Percentiles rank a stretch among this genome's conserved stretches.
Evolutionary conservation across 2,797 vertebrate genomes (phyloP).

Genomic region (Chrysocyon brachyurus): DNA sequence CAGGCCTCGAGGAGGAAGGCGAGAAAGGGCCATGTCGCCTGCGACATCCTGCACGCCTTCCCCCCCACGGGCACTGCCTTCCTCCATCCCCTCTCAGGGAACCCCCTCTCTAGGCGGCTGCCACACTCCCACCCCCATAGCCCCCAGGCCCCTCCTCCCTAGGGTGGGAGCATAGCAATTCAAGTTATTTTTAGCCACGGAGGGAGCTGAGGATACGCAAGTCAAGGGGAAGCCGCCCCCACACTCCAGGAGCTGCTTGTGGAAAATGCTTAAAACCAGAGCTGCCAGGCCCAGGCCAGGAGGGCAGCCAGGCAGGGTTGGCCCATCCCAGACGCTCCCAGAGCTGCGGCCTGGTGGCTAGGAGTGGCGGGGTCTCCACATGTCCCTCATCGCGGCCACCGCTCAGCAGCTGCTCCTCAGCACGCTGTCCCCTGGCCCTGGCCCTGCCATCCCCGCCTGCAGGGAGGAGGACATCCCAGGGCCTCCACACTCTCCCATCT

Average conservation of each 20-base stretch:
- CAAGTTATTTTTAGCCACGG: constrained; percentile 78
- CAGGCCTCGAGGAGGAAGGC: background rate
- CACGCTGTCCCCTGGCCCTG: background rate
- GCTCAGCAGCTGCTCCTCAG: background rate
- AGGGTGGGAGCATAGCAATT: constrained; percentile 58
- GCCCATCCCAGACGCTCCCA: background rate
- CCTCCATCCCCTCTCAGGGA: constrained; percentile 64
- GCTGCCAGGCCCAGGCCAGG: constrained; percentile 40
- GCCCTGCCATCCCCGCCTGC: background rate
- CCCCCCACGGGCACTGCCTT: background rate
- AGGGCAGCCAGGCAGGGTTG: background rate
- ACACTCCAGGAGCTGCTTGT: constrained; percentile 69
- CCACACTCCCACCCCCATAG: constrained; percentile 32
- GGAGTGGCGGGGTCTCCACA: background rate
- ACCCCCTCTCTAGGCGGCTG: constrained; percentile 35
- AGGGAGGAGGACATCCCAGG: background rate
- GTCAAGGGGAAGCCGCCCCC: constrained; percentile 82
- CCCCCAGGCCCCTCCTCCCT: constrained; percentile 65
- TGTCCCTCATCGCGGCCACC: background rate
- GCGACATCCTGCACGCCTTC: background rate
- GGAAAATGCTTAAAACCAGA: constrained; percentile 72
- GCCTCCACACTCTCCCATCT: background rate
- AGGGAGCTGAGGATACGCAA: background rate
- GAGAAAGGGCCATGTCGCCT: background rate
- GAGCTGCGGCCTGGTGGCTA: background rate